Conservation (phyloP, 2,113 vertebrate species). For the Gadus macrocephalus region DNA sequence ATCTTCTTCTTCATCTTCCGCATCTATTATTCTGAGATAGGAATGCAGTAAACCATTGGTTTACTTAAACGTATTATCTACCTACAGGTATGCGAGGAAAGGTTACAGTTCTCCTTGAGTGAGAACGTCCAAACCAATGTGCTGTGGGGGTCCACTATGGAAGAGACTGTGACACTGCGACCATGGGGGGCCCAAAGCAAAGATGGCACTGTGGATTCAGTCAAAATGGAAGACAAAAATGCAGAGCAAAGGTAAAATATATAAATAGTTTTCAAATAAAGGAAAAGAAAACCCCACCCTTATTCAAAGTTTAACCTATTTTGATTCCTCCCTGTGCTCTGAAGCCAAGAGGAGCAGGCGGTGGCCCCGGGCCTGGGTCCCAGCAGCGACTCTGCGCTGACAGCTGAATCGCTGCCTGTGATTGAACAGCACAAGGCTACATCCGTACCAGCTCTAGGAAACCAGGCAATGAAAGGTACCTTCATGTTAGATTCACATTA, state of each 20-base stretch:
- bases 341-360: conserved; percentile 50
- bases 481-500: background rate
- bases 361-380: conserved; percentile 16
- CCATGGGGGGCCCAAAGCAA: conserved; percentile 65
- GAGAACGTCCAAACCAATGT: conserved; percentile 85
- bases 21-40: too few relatives aligned
- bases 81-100: conserved; percentile 84
- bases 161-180: conserved; percentile 59
- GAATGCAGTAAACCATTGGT: background rate
- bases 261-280: background rate
- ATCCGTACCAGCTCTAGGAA: conserved; percentile 53
- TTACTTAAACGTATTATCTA: conserved; percentile 13
- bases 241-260: conserved; percentile 56
- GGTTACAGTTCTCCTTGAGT: conserved; percentile 80
- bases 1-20: background rate
- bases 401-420: conserved; percentile 58
- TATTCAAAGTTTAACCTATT: background rate
- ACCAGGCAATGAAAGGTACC: conserved; percentile 77
- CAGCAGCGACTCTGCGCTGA: conserved; percentile 32
- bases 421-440: conserved; percentile 62
- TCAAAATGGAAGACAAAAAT: conserved; percentile 37
- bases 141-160: conserved; percentile 71
- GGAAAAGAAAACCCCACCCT: too few relatives aligned
- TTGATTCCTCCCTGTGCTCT: background rate
- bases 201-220: conserved; percentile 38